These are phyloP conservation scores for Hypomecis atomaria DNA, from an alignment of 2,888 invertebrate species.

Conservation along the genomic window DNA sequence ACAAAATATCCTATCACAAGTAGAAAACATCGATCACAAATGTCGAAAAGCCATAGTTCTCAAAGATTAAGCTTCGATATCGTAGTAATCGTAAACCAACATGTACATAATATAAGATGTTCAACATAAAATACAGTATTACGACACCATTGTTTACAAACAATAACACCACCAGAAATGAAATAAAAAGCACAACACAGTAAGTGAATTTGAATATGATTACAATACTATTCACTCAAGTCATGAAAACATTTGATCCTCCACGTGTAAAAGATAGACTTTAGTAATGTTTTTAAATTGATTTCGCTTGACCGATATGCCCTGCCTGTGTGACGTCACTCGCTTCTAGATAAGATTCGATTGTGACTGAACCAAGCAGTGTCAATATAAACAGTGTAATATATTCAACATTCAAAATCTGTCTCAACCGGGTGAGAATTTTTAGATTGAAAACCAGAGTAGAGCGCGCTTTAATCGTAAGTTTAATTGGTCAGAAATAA, in stretches of 20 bases:
- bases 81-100: too few relatives aligned
- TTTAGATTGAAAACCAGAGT: too few relatives aligned
- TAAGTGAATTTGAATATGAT: neutral
- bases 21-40: too few relatives aligned
- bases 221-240: constrained; percentile 9
- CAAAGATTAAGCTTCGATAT: too few relatives aligned
- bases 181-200: neutral
- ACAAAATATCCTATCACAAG: too few relatives aligned
- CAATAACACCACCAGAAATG: constrained; percentile 2
- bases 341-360: constrained; percentile 14
- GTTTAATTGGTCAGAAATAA: neutral
- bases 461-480: too few relatives aligned
- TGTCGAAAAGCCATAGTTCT: too few relatives aligned
- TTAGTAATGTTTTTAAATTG: constrained; percentile 18
- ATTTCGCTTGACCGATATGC: constrained; percentile 25
- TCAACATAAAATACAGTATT: neutral
- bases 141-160: constrained; percentile 9
- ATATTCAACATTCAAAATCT: neutral
- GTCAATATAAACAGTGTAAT: neutral
- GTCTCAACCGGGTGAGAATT: neutral
- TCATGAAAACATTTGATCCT: constrained; percentile 17
- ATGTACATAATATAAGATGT: neutral
- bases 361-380: constrained; percentile 2
- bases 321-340: constrained; percentile 30
- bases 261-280: constrained; percentile 25